Conservation (phyloP, 1,140 invertebrate genomes). For the Bicyclus anynana region DNA sequence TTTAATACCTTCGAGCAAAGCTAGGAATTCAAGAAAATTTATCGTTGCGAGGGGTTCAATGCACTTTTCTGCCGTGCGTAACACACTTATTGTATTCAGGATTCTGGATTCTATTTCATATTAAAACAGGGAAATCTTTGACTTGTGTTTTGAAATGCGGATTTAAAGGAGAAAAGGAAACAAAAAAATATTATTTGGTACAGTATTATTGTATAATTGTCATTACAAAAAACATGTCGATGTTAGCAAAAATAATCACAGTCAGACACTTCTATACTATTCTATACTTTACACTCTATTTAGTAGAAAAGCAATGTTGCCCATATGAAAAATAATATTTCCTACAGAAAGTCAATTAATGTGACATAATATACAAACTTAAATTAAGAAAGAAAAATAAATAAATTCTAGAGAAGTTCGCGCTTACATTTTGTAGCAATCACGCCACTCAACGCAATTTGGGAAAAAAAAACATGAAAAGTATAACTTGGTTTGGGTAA, state of each 20-base stretch:
- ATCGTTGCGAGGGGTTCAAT: too few species aligned
- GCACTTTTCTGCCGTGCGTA: too few species aligned
- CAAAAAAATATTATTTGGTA: conserved; percentile 49
- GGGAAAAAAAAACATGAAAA: too few species aligned
- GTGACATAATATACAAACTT: background rate
- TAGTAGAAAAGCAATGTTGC: background rate
- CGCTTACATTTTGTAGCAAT: too few species aligned
- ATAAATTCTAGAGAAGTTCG: background rate
- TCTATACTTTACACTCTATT: background rate
- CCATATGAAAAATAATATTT: background rate
- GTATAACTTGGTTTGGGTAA: too few species aligned
- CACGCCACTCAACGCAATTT: too few species aligned
- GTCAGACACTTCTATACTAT: conserved; percentile 51
- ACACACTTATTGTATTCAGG: too few species aligned
- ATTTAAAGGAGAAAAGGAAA: conserved; percentile 15
- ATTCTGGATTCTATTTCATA: too few species aligned
- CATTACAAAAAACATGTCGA: conserved; percentile 74
- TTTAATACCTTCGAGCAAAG: too few species aligned
- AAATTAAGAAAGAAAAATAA: background rate
- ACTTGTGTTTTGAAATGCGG: too few species aligned
- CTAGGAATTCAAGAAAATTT: too few species aligned
- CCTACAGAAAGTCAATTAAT: background rate
- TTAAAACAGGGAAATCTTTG: too few species aligned
- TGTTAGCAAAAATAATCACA: conserved; percentile 76
- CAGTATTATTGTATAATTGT: conserved; percentile 72